Evolutionary conservation across 2,113 vertebrate genomes (phyloP), one percentile per base, ranked within the genome.

Genomic region (Indicator indicator): DNA sequence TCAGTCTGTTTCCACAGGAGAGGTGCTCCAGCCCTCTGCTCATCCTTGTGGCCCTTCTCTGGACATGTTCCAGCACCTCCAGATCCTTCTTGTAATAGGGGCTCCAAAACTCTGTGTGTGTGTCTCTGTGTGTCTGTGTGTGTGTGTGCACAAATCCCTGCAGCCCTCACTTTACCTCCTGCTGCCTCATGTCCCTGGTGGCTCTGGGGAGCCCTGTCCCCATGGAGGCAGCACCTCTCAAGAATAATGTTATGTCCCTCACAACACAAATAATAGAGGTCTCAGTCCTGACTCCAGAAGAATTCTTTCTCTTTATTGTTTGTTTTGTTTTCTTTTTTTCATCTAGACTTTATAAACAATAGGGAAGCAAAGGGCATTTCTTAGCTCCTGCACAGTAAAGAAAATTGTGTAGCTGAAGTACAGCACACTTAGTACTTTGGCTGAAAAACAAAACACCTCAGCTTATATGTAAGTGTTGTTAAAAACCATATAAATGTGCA

Each of bases 371-470:
- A 93, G 16, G 20, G 4, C 11, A 24, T 72, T 79, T 62, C 48
- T 72, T 63, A 58, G 55, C 12, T 79, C 40, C 56, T 36, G 20
- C 42, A 68, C 13, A 16, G 13, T 36, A 52, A 76, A 6, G 28
- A 77, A 80, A 94, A 83, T 26, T 44, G 28, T 1, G 3, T 15
- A 36, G 33, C 26, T 86, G 7, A 90, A 92, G 17, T 30, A 63
- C 26, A 56, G 48, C 0, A 0, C 12, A 33, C 27, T 73, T 76
- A 46, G 55, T 32, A 32, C 38, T 80, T 72, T 10, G 63, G 30
- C 85, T 89, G 73, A 64, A 87, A 87, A 78, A 6, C 50, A n/a
- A 44, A 83, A 67, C 52, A 90, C 27, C 36, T 63, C 40, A 83
- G 33, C 30, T 40, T 12, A 12, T 32, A 64, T 0, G 0, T 18